A percentile compares a stretch with the other conserved stretches of the same genome.
Conservation (phyloP, 2,888 invertebrate genomes). For the Unio pictorum region DNA sequence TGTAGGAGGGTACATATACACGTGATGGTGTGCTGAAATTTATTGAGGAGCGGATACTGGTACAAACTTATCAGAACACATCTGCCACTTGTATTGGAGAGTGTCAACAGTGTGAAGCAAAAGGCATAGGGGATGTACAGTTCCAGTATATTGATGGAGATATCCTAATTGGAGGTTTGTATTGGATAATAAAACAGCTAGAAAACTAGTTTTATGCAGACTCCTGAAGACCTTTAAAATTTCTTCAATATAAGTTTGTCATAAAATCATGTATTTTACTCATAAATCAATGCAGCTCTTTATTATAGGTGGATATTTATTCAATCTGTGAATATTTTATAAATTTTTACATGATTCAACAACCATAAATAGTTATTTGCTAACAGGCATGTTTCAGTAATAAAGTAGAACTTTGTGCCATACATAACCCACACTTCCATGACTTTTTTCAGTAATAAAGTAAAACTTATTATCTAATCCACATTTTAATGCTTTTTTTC, state of each 20-base stretch:
- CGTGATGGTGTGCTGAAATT: slow-evolving; percentile 18
- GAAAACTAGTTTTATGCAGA: neutral
- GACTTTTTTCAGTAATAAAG: too few relatives aligned
- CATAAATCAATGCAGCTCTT: neutral
- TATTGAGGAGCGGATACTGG: slow-evolving; percentile 18
- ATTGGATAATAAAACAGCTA: neutral
- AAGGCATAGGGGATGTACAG: slow-evolving; percentile 39
- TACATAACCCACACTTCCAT: too few relatives aligned
- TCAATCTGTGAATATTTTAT: neutral
- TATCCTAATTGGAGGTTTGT: slow-evolving; percentile 60
- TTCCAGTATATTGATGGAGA: slow-evolving; percentile 55
- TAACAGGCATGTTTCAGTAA: too few relatives aligned
- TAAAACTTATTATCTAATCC: too few relatives aligned
- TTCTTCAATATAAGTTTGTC: too few relatives aligned
- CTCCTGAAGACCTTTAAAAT: too few relatives aligned
- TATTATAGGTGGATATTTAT: neutral
- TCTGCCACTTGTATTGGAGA: slow-evolving; percentile 47
- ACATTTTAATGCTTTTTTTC: too few relatives aligned
- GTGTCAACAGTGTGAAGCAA: slow-evolving; percentile 50
- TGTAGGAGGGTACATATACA: slow-evolving; percentile 34
- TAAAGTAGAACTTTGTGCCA: too few relatives aligned
- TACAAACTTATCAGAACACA: slow-evolving; percentile 28
- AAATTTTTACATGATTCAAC: neutral
- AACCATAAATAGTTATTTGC: too few relatives aligned
- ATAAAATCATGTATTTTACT: neutral